phyloP scores from a whole-genome alignment of 1,140 invertebrate species.

The Brachionus paranguensis region DNA sequence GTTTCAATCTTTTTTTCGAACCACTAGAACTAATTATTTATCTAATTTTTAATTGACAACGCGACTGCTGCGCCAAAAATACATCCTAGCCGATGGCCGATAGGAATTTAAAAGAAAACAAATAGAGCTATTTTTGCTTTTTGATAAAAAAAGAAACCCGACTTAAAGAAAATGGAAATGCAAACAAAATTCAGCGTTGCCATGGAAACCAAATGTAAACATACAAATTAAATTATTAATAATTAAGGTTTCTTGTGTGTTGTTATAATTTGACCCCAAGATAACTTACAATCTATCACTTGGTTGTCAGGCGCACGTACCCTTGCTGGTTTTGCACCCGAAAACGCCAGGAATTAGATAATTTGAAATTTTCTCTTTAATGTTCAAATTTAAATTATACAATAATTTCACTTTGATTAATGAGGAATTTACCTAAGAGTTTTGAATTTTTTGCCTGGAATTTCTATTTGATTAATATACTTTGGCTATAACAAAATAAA shows the following conservation, averaged over 20 bases:
- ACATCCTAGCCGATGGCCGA: neutral
- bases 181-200: neutral
- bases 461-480: neutral
- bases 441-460: neutral
- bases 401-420: neutral
- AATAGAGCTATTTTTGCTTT: neutral
- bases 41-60: neutral
- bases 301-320: neutral
- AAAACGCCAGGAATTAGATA: neutral
- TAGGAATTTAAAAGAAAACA: neutral
- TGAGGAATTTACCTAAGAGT: neutral
- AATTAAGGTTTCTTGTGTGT: neutral
- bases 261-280: neutral
- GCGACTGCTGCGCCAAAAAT: neutral
- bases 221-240: slow-evolving; percentile 29
- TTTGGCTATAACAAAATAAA: neutral
- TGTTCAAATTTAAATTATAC: neutral
- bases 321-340: neutral
- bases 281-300: neutral
- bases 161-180: neutral
- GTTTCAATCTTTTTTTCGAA: neutral
- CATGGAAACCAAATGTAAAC: neutral
- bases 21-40: neutral
- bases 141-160: neutral
- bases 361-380: neutral